Evolutionary conservation across 2,888 invertebrate species (phyloP).

Genomic region (Tineola bisselliella): DNA sequence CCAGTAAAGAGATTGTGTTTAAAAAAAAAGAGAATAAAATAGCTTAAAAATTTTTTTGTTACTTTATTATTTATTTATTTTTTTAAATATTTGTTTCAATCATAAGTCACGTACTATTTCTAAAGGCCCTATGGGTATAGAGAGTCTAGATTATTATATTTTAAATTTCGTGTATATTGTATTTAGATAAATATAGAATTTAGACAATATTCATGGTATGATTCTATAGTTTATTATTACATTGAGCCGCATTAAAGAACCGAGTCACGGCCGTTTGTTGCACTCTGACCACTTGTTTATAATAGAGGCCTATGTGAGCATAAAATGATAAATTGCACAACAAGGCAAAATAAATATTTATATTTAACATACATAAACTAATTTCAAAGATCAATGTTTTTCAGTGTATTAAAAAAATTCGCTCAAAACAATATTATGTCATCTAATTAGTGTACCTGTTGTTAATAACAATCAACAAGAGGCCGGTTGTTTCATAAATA

Average conservation of each 20-base stretch:
- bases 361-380: neutral
- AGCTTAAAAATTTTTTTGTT: too few species aligned
- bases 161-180: too few species aligned
- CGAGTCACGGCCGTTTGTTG: slow-evolving; percentile 4
- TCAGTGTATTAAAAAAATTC: neutral
- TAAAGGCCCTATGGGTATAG: too few species aligned
- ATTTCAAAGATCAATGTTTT: neutral
- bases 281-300: slow-evolving; percentile 2
- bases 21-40: too few species aligned
- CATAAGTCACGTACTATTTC: too few species aligned
- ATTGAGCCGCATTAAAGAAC: neutral
- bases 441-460: neutral
- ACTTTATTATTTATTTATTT: too few species aligned
- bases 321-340: neutral
- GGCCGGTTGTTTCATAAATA: too few species aligned
- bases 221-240: neutral
- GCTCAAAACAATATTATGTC: neutral
- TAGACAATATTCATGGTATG: neutral
- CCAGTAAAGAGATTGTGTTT: too few species aligned
- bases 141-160: too few species aligned
- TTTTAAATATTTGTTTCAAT: too few species aligned
- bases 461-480: too few species aligned
- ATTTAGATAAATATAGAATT: neutral
- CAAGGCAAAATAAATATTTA: neutral
- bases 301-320: neutral